These are phyloP conservation scores for Ophioninae sp. DNA, from an alignment of 2,888 invertebrate species.

Conservation along the genomic window DNA sequence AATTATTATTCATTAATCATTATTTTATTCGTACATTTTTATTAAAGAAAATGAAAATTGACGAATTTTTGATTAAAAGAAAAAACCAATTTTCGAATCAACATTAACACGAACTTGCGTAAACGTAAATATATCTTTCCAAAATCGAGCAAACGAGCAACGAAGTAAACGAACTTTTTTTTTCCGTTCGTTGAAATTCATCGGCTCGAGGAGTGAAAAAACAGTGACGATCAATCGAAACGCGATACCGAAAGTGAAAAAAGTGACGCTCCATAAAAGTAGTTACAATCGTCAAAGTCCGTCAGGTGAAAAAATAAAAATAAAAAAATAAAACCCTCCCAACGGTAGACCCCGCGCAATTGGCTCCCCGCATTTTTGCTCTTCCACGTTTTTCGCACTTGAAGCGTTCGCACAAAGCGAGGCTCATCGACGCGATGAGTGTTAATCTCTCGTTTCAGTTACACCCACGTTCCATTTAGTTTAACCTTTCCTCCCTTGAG, in stretches of 20 bases:
- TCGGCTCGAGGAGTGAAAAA: neutral
- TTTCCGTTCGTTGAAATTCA: too few relatives aligned
- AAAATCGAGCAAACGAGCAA: too few relatives aligned
- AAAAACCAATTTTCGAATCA: too few relatives aligned
- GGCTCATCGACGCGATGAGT: conserved; percentile 83
- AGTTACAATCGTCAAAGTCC: neutral
- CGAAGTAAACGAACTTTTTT: too few relatives aligned
- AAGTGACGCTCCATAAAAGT: neutral
- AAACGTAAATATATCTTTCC: too few relatives aligned
- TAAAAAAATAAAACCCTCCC: neutral
- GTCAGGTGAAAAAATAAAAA: neutral
- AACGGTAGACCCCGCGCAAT: neutral
- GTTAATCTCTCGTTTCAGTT: conserved; percentile 91
- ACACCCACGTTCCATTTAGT: neutral
- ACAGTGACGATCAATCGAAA: neutral
- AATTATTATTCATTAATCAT: too few relatives aligned
- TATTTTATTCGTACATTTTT: too few relatives aligned
- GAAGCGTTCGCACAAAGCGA: neutral
- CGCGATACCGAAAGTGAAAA: neutral
- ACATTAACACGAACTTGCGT: too few relatives aligned
- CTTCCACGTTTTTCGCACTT: conserved; percentile 83
- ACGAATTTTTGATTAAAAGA: too few relatives aligned
- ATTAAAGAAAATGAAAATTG: too few relatives aligned
- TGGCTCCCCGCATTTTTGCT: conserved; percentile 82
- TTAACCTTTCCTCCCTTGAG: neutral